Percentiles rank a stretch among this genome's conserved stretches.
Conservation (phyloP, 2,888 invertebrate species). For the Pristionchus fissidentatus region DNA sequence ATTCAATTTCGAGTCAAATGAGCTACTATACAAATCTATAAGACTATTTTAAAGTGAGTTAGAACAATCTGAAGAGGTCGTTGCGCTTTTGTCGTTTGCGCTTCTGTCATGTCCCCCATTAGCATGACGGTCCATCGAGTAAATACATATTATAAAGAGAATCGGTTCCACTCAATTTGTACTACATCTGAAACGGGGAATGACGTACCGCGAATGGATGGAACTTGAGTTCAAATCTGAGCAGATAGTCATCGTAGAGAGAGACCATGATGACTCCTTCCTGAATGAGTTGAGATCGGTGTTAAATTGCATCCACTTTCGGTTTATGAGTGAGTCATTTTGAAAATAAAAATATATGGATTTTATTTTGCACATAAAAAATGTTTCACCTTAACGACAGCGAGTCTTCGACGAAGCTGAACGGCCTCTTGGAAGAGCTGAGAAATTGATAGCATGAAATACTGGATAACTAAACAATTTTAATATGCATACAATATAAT, state of each 20-base stretch:
- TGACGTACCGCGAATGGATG: conserved; percentile 61
- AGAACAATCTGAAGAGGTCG: too few species aligned
- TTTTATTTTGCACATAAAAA: conserved; percentile 58
- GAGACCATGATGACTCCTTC: conserved; percentile 68
- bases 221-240: conserved; percentile 66
- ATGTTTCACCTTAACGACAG: conserved; percentile 52
- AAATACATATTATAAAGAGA: background rate
- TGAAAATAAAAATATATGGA: conserved; percentile 50
- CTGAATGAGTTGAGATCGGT: conserved; percentile 57
- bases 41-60: too few species aligned
- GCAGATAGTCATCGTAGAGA: conserved; percentile 65
- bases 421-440: conserved; percentile 67
- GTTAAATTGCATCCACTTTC: too few species aligned
- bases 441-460: conserved; percentile 41
- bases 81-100: too few species aligned
- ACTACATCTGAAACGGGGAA: background rate
- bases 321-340: background rate
- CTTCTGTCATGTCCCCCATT: too few species aligned
- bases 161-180: background rate
- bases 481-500: background rate
- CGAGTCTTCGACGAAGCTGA: conserved; percentile 55
- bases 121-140: background rate
- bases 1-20: too few species aligned
- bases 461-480: background rate
- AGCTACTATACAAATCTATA: too few species aligned